A percentile compares a stretch with the other conserved stretches of the same genome.
Evolutionary conservation across 2,113 vertebrate genomes (phyloP).

Genomic region (Tachuris rubrigastra): DNA sequence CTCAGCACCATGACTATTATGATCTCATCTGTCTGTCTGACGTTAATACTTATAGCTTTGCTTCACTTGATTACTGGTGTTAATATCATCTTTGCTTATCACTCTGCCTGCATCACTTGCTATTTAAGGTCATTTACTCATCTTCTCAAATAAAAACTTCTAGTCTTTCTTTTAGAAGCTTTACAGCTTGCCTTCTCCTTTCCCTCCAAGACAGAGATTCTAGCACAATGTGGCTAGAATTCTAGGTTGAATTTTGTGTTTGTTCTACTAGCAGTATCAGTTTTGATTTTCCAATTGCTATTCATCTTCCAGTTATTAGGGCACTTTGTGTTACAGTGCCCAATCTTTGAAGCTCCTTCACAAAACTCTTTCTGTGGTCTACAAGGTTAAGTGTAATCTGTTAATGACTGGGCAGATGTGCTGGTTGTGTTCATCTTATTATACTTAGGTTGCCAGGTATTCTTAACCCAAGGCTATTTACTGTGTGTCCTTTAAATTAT

Average conservation of each 20-base stretch:
- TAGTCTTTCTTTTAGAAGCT: background rate
- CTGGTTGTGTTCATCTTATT: background rate
- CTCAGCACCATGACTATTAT: background rate
- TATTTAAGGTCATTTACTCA: background rate
- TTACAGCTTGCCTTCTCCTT: background rate
- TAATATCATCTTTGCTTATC: background rate
- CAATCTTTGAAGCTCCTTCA: background rate
- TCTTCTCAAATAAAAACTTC: background rate
- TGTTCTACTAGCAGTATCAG: background rate
- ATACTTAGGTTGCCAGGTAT: background rate
- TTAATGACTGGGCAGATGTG: background rate
- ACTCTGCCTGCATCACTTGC: background rate
- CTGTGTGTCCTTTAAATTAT: background rate
- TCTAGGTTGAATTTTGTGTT: background rate
- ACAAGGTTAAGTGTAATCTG: background rate
- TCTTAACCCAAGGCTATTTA: background rate
- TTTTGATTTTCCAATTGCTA: background rate
- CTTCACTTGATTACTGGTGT: background rate
- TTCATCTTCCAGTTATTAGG: background rate
- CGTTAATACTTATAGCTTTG: background rate
- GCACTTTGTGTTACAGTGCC: background rate
- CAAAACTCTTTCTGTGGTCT: background rate
- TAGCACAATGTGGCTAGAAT: background rate
- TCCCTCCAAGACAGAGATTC: background rate
- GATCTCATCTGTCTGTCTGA: slow-evolving; percentile 25